Conservation (phyloP, 2,888 invertebrate genomes). For the Diarsia dahlii region DNA sequence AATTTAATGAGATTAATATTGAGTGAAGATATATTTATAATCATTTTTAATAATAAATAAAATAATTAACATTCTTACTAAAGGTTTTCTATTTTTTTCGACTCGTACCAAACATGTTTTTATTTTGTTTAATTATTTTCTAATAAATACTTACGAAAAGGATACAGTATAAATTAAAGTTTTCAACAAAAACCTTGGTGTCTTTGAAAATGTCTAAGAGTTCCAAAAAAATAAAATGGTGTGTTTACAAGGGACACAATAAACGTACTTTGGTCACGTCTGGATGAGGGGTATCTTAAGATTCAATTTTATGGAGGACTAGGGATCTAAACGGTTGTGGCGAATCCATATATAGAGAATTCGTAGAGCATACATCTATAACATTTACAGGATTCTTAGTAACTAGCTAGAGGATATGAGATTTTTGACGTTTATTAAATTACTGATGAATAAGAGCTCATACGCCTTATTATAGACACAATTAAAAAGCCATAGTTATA, state of each 20-base stretch:
- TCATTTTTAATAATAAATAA: not conserved
- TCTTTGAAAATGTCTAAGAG: conserved; percentile 30
- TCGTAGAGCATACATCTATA: no score
- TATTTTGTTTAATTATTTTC: no score
- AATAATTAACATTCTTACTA: not conserved
- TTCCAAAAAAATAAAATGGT: conserved; percentile 42
- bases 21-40: not conserved
- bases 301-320: conserved; percentile 56
- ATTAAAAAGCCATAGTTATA: no score
- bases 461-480: no score
- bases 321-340: conserved; percentile 1
- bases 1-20: not conserved
- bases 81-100: not conserved
- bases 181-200: not conserved
- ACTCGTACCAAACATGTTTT: not conserved
- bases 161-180: not conserved
- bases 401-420: no score
- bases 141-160: not conserved
- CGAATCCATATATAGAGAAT: conserved; percentile 13
- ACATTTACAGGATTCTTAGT: not conserved
- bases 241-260: conserved; percentile 54
- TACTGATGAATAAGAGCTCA: no score
- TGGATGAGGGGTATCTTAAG: conserved; percentile 54
- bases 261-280: conserved; percentile 59
- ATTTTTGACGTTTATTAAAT: not conserved